phyloP scores from a whole-genome alignment of 2,888 invertebrate genomes.

The Lasius fuliginosus region DNA sequence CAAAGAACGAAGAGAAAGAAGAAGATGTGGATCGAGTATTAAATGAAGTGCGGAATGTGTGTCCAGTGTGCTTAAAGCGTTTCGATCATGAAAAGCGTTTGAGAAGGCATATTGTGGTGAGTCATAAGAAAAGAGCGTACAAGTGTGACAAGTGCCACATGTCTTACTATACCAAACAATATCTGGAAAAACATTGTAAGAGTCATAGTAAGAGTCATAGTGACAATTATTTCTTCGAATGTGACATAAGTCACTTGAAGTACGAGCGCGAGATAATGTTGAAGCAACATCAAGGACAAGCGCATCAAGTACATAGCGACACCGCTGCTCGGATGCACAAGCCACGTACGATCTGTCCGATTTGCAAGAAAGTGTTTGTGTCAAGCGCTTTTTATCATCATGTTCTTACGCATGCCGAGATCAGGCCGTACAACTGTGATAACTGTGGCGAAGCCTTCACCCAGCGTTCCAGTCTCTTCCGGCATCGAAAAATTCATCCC shows the following conservation, averaged over 20 bases:
- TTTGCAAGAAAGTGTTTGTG: slow-evolving; percentile 76
- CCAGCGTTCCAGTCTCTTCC: slow-evolving; percentile 76
- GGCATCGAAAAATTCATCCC: slow-evolving; percentile 78
- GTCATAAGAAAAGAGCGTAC: slow-evolving; percentile 72
- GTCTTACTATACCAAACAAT: slow-evolving; percentile 40
- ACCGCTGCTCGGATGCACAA: slow-evolving; percentile 70
- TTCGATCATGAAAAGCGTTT: slow-evolving; percentile 67
- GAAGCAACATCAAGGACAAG: slow-evolving; percentile 68
- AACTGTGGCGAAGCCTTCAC: slow-evolving; percentile 78
- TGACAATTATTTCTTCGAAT: slow-evolving; percentile 70
- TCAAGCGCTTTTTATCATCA: slow-evolving; percentile 77
- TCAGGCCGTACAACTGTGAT: slow-evolving; percentile 80
- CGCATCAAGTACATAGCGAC: slow-evolving; percentile 61
- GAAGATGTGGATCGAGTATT: slow-evolving; percentile 54
- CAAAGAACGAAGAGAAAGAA: slow-evolving; percentile 11
- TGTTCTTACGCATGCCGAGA: slow-evolving; percentile 78
- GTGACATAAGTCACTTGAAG: slow-evolving; percentile 69
- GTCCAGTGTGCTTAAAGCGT: slow-evolving; percentile 74
- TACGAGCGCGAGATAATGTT: slow-evolving; percentile 71
- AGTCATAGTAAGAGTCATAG: slow-evolving; percentile 74
- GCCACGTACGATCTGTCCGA: slow-evolving; percentile 64
- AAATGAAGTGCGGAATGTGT: slow-evolving; percentile 63
- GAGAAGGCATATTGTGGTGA: slow-evolving; percentile 67
- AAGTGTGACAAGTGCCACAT: slow-evolving; percentile 70
- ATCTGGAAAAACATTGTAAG: slow-evolving; percentile 67